A percentile compares a stretch with the other conserved stretches of the same genome.
Conservation (phyloP, 2,888 invertebrate genomes). For the Druceiella hillmani region DNA sequence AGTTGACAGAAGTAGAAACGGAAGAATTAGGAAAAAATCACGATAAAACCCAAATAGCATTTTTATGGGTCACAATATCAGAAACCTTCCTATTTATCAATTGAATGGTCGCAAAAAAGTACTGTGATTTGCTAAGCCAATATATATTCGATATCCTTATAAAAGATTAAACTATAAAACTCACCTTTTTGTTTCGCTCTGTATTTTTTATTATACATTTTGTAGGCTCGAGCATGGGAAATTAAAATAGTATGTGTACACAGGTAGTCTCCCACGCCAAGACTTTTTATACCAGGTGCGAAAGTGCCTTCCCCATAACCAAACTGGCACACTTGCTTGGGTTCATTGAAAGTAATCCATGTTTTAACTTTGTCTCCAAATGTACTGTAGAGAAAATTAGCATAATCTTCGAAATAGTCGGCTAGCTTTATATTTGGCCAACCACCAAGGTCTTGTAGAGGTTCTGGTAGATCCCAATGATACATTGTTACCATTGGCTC, state of each 20-base stretch:
- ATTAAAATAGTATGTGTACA: slow-evolving; percentile 54
- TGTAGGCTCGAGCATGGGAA: slow-evolving; percentile 52
- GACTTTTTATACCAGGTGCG: slow-evolving; percentile 35
- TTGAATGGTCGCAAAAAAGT: too few relatives aligned
- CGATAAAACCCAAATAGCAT: too few relatives aligned
- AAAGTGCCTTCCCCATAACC: slow-evolving; percentile 32
- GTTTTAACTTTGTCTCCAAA: slow-evolving; percentile 1
- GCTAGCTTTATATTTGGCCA: slow-evolving; percentile 30
- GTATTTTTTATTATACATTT: slow-evolving; percentile 38
- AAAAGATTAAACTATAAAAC: too few relatives aligned
- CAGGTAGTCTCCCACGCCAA: slow-evolving; percentile 44
- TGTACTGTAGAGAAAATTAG: slow-evolving; percentile 18
- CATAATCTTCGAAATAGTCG: slow-evolving; percentile 32
- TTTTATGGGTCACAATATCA: too few relatives aligned
- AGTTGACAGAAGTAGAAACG: too few relatives aligned
- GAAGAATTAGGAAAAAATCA: too few relatives aligned
- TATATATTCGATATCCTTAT: too few relatives aligned
- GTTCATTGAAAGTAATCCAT: neutral
- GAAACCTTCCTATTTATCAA: too few relatives aligned
- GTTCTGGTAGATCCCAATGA: slow-evolving; percentile 33
- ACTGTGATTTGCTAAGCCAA: too few relatives aligned
- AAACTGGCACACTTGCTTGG: neutral
- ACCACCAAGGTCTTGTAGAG: slow-evolving; percentile 27
- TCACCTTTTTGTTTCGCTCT: too few relatives aligned
- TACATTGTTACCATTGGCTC: slow-evolving; percentile 15